Percentiles rank a stretch among this genome's conserved stretches.
Evolutionary conservation across 1,140 invertebrate genomes (phyloP).

Genomic region (Subanguina moxae): DNA sequence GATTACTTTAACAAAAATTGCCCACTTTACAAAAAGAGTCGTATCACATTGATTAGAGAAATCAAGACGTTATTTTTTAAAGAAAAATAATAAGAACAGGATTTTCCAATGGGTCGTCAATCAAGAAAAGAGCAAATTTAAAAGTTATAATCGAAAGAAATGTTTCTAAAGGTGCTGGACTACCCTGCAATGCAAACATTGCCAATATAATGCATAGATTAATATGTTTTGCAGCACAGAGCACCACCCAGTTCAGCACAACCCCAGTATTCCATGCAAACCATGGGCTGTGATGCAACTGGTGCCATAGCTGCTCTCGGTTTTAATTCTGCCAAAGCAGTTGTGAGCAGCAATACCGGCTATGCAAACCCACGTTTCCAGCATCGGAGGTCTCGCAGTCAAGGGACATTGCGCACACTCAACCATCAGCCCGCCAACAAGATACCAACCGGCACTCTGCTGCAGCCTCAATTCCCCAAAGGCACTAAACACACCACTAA

Average conservation of each 20-base stretch:
- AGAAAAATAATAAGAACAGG: too few species aligned
- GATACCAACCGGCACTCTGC: constrained; percentile 70
- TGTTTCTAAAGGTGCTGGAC: too few species aligned
- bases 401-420: constrained; percentile 70
- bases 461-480: constrained; percentile 78
- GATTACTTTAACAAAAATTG: too few species aligned
- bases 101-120: too few species aligned
- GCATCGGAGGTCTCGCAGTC: constrained; percentile 33
- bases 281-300: not conserved
- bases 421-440: constrained; percentile 74
- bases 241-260: not conserved
- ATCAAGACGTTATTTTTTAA: too few species aligned
- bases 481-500: constrained; percentile 79
- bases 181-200: too few species aligned
- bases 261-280: not conserved
- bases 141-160: too few species aligned
- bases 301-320: constrained; percentile 1
- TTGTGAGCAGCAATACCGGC: not conserved
- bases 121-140: too few species aligned
- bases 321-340: not conserved
- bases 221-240: too few species aligned
- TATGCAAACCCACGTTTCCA: constrained; percentile 1
- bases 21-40: too few species aligned
- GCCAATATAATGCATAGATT: too few species aligned
- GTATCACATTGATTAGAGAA: too few species aligned